phyloP scores from a whole-genome alignment of 2,113 vertebrate species.

The Mormyrus lacerda region DNA sequence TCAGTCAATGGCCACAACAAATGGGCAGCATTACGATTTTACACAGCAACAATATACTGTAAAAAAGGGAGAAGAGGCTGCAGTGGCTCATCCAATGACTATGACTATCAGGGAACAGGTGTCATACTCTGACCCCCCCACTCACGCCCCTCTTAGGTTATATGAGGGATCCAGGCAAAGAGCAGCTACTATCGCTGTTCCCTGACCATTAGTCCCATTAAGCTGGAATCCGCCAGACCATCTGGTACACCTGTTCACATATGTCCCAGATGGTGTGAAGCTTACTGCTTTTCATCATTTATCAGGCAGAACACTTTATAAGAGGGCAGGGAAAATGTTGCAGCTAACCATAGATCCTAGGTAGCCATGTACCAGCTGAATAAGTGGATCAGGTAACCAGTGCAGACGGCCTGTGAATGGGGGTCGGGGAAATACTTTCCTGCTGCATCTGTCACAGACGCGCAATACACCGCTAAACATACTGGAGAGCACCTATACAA shows the following conservation, averaged over 20 bases:
- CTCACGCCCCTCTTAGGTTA: neutral
- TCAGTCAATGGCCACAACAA: neutral
- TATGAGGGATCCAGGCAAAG: neutral
- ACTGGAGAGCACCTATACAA: neutral
- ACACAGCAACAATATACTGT: neutral
- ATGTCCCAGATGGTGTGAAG: neutral
- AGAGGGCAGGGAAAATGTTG: neutral
- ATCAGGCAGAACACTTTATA: neutral
- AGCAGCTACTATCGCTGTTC: neutral
- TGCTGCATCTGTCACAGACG: neutral
- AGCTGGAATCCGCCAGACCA: neutral
- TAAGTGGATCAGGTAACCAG: neutral
- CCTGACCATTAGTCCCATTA: neutral
- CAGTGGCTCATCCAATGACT: neutral
- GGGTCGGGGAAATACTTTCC: neutral
- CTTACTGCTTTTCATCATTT: neutral
- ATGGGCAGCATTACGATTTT: neutral
- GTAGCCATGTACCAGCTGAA: neutral
- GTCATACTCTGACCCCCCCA: no score
- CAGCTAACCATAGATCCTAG: neutral
- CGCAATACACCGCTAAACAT: neutral
- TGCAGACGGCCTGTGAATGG: neutral
- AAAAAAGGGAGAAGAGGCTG: neutral
- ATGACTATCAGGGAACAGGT: neutral
- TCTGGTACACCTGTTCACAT: neutral